phyloP scores from a whole-genome alignment of 2,113 vertebrate genomes.

The Calonectris borealis region DNA sequence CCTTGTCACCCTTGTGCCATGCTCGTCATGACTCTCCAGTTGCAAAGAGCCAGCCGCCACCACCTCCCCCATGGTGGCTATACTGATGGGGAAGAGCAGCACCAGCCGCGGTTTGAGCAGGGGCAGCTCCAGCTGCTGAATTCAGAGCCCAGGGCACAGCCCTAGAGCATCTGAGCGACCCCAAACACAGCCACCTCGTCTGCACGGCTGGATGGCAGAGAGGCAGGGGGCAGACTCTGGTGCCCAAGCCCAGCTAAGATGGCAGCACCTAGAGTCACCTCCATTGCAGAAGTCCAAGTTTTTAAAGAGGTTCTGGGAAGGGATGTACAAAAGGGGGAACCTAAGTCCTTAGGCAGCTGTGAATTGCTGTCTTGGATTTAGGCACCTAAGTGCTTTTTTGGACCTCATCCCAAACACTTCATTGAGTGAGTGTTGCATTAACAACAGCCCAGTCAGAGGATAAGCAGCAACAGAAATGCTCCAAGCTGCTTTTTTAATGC shows the following conservation, averaged over 20 bases:
- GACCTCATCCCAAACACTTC: slow-evolving; percentile 58
- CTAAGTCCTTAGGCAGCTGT: slow-evolving; percentile 35
- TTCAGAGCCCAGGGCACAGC: neutral
- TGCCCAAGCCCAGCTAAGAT: neutral
- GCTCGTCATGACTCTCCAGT: neutral
- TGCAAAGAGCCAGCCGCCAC: neutral
- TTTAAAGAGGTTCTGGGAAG: neutral
- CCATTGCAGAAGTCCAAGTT: neutral
- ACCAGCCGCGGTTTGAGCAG: neutral
- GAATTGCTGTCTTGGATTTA: slow-evolving; percentile 39
- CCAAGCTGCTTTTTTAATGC: slow-evolving; percentile 3
- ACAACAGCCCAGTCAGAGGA: slow-evolving; percentile 5
- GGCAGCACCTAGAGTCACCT: neutral
- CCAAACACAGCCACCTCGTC: neutral
- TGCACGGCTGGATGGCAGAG: neutral
- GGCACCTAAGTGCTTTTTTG: slow-evolving; percentile 48
- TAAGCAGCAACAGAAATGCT: slow-evolving; percentile 44
- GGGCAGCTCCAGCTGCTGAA: neutral
- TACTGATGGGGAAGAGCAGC: neutral
- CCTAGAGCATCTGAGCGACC: neutral
- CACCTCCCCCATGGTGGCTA: rapidly evolving
- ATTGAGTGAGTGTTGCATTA: slow-evolving; percentile 46
- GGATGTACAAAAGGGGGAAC: neutral
- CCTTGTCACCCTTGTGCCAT: neutral
- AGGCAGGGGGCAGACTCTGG: neutral